A percentile compares a stretch with the other conserved stretches of the same genome.
phyloP scores from a whole-genome alignment of 2,888 invertebrate species.

The Lasius fuliginosus region DNA sequence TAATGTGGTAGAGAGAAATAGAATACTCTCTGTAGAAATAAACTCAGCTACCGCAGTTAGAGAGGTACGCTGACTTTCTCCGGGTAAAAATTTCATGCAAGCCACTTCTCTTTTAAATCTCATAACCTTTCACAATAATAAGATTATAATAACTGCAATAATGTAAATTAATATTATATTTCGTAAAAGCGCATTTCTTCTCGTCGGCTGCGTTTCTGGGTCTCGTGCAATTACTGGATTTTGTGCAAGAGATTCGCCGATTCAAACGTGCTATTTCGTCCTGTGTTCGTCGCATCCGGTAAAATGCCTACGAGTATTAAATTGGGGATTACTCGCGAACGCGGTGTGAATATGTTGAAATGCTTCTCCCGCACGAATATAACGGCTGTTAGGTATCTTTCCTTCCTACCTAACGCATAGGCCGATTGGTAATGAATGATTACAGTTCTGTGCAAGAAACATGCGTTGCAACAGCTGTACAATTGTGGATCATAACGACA shows the following conservation, averaged over 20 bases:
- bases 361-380: slow-evolving; percentile 10
- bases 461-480: slow-evolving; percentile 31
- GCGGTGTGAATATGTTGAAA: slow-evolving; percentile 34
- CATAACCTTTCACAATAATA: not conserved
- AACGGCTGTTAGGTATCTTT: not conserved
- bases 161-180: not conserved
- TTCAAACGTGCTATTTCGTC: slow-evolving; percentile 10
- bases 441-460: slow-evolving; percentile 42
- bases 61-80: not conserved
- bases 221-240: slow-evolving; percentile 8
- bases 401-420: slow-evolving; percentile 7
- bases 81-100: not conserved
- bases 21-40: not conserved
- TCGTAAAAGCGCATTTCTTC: slow-evolving; percentile 7
- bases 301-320: slow-evolving; percentile 12
- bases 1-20: not conserved
- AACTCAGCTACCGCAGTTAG: not conserved
- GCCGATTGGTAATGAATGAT: slow-evolving; percentile 37
- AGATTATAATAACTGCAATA: slow-evolving; percentile 6
- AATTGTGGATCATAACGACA: slow-evolving; percentile 51
- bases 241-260: slow-evolving; percentile 33
- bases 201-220: slow-evolving; percentile 5
- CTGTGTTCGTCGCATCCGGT: slow-evolving; percentile 14
- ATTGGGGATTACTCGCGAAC: slow-evolving; percentile 22
- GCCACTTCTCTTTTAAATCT: not conserved